A percentile compares a stretch with the other conserved stretches of the same genome.
Conservation (phyloP, 2,888 invertebrate genomes). For the Troides aeacus region DNA sequence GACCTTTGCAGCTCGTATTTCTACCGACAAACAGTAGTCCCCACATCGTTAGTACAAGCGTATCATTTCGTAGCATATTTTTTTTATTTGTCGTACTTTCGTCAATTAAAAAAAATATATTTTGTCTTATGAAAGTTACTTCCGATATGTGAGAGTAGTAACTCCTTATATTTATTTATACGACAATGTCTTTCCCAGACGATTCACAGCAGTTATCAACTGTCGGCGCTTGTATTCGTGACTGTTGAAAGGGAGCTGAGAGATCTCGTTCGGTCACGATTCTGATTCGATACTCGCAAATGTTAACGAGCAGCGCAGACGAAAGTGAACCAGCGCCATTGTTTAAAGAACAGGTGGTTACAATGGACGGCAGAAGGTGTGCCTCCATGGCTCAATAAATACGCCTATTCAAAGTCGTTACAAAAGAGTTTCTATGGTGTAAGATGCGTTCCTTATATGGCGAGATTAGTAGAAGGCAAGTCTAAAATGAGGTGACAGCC, state of each 20-base stretch:
- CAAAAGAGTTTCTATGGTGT: slow-evolving; percentile 19
- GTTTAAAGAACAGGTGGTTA: slow-evolving; percentile 64
- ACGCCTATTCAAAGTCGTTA: slow-evolving; percentile 34
- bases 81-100: too few relatives aligned
- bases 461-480: not conserved
- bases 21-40: too few relatives aligned
- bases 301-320: slow-evolving; percentile 63
- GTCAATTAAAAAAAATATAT: too few relatives aligned
- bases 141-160: too few relatives aligned
- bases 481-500: not conserved
- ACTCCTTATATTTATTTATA: too few relatives aligned
- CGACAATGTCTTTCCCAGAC: slow-evolving; percentile 14
- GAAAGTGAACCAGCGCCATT: slow-evolving; percentile 66
- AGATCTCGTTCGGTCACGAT: slow-evolving; percentile 65
- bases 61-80: too few relatives aligned
- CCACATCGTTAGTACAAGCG: too few relatives aligned
- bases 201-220: slow-evolving; percentile 15
- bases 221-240: slow-evolving; percentile 48
- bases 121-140: too few relatives aligned
- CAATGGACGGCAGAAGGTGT: slow-evolving; percentile 43
- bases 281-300: slow-evolving; percentile 62
- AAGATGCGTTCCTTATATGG: slow-evolving; percentile 8
- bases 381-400: slow-evolving; percentile 45
- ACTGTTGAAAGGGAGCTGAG: slow-evolving; percentile 62
- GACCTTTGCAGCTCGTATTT: too few relatives aligned